phyloP scores from a whole-genome alignment of 37 sponge, comb jelly and placozoan genomes.

The Dysidea cf. avara region DNA sequence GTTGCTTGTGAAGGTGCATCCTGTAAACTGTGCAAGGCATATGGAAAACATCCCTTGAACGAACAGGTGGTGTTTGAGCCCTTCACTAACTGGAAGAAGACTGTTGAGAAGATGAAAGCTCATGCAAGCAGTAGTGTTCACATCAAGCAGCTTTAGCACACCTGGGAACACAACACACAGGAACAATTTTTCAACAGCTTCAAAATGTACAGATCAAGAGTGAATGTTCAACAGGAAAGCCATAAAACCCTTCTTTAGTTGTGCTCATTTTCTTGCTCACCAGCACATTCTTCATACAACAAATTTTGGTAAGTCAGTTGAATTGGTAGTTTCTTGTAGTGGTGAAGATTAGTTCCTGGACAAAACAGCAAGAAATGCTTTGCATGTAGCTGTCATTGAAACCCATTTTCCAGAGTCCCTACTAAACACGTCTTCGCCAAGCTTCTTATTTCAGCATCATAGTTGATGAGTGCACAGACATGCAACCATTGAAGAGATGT shows the following conservation, averaged over 20 bases:
- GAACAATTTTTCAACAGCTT: too few species aligned
- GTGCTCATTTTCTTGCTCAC: too few species aligned
- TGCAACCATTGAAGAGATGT: conserved; percentile 73
- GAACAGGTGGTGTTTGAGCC: conserved; percentile 50
- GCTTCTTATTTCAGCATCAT: conserved; percentile 50
- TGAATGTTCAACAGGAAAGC: conserved; percentile 1
- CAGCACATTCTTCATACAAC: too few species aligned
- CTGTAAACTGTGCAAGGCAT: conserved; percentile 44
- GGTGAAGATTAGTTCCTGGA: conserved; percentile 8
- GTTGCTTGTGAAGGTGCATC: conserved; percentile 49
- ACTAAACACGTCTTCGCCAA: conserved; percentile 47
- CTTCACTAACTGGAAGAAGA: conserved; percentile 68
- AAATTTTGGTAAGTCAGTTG: too few species aligned
- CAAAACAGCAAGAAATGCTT: too few species aligned
- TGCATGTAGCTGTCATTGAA: conserved; percentile 51
- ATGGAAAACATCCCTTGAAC: conserved; percentile 41
- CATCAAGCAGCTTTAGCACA: too few species aligned
- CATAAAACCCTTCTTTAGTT: conserved; percentile 6
- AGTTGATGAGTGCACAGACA: conserved; percentile 75
- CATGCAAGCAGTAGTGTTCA: conserved; percentile 30
- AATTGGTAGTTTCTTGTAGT: conserved; percentile 4
- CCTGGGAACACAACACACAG: too few species aligned
- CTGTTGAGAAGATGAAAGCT: conserved; percentile 50
- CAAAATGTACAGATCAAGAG: too few species aligned
- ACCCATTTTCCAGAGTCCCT: conserved; percentile 56